These are phyloP conservation scores for Pteronura brasiliensis DNA, from an alignment of 2,113 vertebrate genomes.

Conservation along the genomic window DNA sequence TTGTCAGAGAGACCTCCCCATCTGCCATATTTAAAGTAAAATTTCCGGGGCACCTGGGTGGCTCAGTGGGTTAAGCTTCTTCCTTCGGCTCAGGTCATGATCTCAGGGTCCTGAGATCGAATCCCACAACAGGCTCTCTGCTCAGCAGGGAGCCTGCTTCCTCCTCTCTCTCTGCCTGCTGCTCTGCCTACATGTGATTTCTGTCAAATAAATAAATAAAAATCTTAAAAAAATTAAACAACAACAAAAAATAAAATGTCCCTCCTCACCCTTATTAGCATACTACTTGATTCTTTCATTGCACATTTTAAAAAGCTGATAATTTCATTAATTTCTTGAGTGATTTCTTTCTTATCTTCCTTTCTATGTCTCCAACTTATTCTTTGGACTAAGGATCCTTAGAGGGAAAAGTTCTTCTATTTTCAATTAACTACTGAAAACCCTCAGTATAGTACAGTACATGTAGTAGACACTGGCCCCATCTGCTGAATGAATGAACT, in stretches of 20 bases:
- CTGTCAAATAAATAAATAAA: too few relatives aligned
- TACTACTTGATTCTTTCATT: neutral
- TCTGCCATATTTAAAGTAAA: neutral
- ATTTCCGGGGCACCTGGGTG: neutral
- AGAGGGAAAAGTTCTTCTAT: neutral
- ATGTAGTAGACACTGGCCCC: neutral
- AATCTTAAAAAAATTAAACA: too few relatives aligned
- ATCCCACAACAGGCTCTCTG: too few relatives aligned
- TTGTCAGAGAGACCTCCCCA: neutral
- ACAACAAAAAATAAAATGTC: neutral
- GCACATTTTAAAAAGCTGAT: neutral
- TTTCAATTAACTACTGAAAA: neutral
- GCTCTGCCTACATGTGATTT: too few relatives aligned
- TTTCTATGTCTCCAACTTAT: neutral
- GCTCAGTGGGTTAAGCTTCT: too few relatives aligned
- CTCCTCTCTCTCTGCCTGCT: too few relatives aligned
- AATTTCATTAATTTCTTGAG: neutral
- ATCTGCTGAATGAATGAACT: neutral
- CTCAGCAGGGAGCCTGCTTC: too few relatives aligned
- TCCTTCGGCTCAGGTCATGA: too few relatives aligned
- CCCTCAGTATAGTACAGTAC: neutral
- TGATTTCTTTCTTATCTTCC: neutral
- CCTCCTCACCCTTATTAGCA: neutral
- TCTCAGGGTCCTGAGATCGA: too few relatives aligned
- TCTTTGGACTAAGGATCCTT: neutral